Base-by-base conservation (phyloP, 2,113 vertebrate species). In the Takifugu bimaculatus region DNA sequence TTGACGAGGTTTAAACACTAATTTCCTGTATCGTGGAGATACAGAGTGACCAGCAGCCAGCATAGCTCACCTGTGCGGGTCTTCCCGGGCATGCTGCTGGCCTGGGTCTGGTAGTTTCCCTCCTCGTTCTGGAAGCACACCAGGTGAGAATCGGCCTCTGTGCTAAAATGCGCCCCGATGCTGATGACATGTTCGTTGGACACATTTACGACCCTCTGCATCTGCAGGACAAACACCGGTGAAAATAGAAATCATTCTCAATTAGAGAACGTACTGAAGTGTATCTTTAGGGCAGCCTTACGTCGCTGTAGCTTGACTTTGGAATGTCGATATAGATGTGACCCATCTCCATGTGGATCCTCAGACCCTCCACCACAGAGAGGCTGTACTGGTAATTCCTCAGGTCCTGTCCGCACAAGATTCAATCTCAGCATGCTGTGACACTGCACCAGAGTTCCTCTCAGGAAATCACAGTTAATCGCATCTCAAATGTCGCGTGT, bases 161-260 rank as follows among this genome's bases (percentile, higher is more conserved):
- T 69, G 77, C 93, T 97, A 77, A 98, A 95, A 63, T 89, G 90
- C 0, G 94, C 95, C 6, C 94, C 95, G 65, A 98, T 90, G 50
- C 94, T 96, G 85, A 99, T 95, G 10, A 98, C 95, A 6, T 96
- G 94, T 42, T 97, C 94, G 25, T 97, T 98, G 52, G 94, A 93
- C 13, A 93, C 86, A 52, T 85, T 93, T 50, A 98, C 86, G 39
- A 96, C 92, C 83, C 91, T 97, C 88, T 95, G 92, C 70, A 99
- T 89, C 97, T 99, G 72, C 3, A 68, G 60, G 63, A 81, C 0
- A 81, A 54, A 82, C 53, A 72, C 20, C 58, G 52, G 35, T 42
- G n/a, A 39, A 39, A 39, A 39, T 11, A 10, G 26, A 2, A 1
- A 35, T n/a, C 4, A 6, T 39, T 39, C 29, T 10, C 35, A 3